Evolutionary conservation across 2,797 vertebrate genomes (phyloP), one percentile per base, ranked within the genome.

Genomic region (Enteromius anoplus): DNA sequence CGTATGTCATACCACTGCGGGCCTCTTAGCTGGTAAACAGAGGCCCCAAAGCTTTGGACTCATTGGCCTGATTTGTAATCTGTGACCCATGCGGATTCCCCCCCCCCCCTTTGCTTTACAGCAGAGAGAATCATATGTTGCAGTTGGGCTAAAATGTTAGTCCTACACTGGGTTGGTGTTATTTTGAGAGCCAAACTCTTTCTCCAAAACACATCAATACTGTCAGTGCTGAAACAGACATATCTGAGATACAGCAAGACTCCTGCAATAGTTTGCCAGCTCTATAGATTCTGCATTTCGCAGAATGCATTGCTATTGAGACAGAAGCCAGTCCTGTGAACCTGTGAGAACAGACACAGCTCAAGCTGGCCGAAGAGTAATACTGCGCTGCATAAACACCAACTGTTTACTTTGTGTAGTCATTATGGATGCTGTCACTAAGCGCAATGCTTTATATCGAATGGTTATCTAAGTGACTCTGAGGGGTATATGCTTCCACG

Each of bases 301-400:
- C 53, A 78, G 42, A 70, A 19, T 51, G 82, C 72, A 60, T 45
- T 73, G 72, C 75, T 65, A 37, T 53, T 85, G 71, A 78, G 70
- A 85, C 80, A 80, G 34, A 84, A 85, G 86, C 78, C 70, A 71
- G 70, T 58, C 47, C 34, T 64, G 53, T 62, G 64, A 70, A 77
- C 70, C 47, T 72, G 75, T 75, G 64, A 83, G 81, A 60, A 37
- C 73, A 69, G 81, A 77, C 65, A 75, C 64, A 58, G 21, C 81
- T 77, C 51, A 58, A 45, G 53, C 73, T 83, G 78, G 37, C 29
- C 2, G 3, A 40, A 80, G 60, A 69, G 78, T 40, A 58, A 70
- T 26, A 45, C 81, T 77, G 40, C 81, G 26, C 81, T 83, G 73
- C 73, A 83, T 83, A 83, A 77, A 77, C 47, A 83, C 81, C 81